Base-by-base conservation (phyloP, 2,797 vertebrate species). In the Enteromius unitaeniatus region DNA sequence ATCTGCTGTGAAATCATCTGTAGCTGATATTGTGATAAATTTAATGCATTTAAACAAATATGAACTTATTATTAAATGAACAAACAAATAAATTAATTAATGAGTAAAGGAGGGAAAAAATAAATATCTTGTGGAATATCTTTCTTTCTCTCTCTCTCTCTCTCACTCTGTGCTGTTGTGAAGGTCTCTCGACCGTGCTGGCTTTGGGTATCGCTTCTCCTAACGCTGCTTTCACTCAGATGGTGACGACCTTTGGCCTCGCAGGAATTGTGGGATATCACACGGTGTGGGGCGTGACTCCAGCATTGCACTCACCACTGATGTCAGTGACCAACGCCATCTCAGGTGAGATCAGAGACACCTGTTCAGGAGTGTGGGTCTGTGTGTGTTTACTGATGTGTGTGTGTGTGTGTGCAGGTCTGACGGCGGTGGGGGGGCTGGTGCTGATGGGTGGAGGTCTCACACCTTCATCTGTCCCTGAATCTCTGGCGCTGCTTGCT, bases 401-500 rank as follows among this genome's bases (percentile, higher is more conserved):
- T 4, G 5, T 23, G 6, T 28, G 31, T 83, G 23, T 77, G 55
- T 81, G 47, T 34, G 14, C 10, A 96, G 96, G 95, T 79, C 92
- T 96, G 88, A 96, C 95, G 1, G 95, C 96, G 11, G 96, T 95
- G 8, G 95, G 95, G 8, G 95, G 96, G 83, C 90, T 96, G 88
- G 94, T 94, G 78, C 89, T 96, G 87, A 96, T 96, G 95, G 96
- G 95, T 8, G 95, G 96, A 51, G 93, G 93, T 51, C 94, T 95
- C 55, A 90, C 94, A 28, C 95, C 96, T 45, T 94, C 94, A 62
- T 83, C 84, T 3, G 6, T 95, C 17, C 94, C 95, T 0, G 88
- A 96, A 85, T 84, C 90, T 85, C 92, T 96, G 5, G 95, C 95
- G 74, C 90, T 96, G 58, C 91, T 94, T 23, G 95, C 96, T 34